Conservation (phyloP, 2,888 invertebrate species). For the Drosophila nigricruria region DNA sequence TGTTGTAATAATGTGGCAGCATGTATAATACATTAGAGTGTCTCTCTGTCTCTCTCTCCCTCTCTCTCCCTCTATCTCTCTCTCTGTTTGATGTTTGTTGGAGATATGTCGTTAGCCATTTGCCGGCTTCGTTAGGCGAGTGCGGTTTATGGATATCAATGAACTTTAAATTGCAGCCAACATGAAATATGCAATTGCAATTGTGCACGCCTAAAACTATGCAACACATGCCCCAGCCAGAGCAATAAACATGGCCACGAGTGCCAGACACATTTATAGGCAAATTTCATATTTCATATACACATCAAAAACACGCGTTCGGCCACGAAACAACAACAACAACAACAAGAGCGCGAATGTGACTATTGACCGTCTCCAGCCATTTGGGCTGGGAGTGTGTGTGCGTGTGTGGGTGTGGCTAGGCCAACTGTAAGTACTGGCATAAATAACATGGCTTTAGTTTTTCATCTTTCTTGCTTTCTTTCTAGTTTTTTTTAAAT, state of each 20-base stretch:
- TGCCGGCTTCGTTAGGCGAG: slow-evolving; percentile 52
- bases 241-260: slow-evolving; percentile 64
- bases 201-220: slow-evolving; percentile 69
- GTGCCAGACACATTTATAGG: slow-evolving; percentile 75
- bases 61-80: neutral
- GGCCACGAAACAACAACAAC: slow-evolving; percentile 11
- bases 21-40: slow-evolving; percentile 40
- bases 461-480: slow-evolving; percentile 27
- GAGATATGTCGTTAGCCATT: slow-evolving; percentile 31
- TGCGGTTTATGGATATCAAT: slow-evolving; percentile 79
- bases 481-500: slow-evolving; percentile 50
- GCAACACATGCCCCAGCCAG: slow-evolving; percentile 29
- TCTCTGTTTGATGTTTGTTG: slow-evolving; percentile 11
- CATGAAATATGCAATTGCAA: slow-evolving; percentile 66
- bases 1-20: slow-evolving; percentile 54
- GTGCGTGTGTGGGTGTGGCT: slow-evolving; percentile 33
- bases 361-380: slow-evolving; percentile 51
- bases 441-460: slow-evolving; percentile 64
- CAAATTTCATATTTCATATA: slow-evolving; percentile 69
- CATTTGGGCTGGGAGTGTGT: slow-evolving; percentile 6
- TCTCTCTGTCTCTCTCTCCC: neutral
- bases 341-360: slow-evolving; percentile 13
- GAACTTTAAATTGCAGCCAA: slow-evolving; percentile 74
- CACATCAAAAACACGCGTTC: slow-evolving; percentile 53
- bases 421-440: slow-evolving; percentile 21